Evolutionary conservation across 2,888 invertebrate genomes (phyloP).

Genomic region (Nephrotoma guestfalica): DNA sequence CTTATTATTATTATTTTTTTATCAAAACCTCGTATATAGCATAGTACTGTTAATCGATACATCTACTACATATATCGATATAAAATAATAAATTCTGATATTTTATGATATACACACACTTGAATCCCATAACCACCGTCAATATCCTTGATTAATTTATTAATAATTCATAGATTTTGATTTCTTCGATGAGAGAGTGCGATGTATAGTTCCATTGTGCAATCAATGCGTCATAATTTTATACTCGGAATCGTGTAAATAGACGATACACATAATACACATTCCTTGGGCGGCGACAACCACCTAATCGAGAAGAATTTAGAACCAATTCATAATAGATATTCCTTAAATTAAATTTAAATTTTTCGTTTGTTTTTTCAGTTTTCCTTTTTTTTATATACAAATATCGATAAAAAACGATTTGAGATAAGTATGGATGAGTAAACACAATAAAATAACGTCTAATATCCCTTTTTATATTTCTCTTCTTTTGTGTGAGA

Average conservation of each 20-base stretch:
- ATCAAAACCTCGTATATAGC: neutral
- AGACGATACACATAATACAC: neutral
- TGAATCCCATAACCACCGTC: neutral
- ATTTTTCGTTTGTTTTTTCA: neutral
- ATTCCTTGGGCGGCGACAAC: neutral
- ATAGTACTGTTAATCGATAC: neutral
- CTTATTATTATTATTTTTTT: neutral
- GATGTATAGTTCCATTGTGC: neutral
- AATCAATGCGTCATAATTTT: neutral
- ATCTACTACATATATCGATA: neutral
- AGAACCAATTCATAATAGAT: neutral
- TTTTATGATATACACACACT: neutral
- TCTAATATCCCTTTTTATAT: neutral
- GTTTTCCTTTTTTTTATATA: neutral
- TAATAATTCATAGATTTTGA: neutral
- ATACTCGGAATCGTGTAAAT: neutral
- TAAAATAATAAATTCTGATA: neutral
- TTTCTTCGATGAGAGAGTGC: neutral
- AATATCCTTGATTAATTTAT: neutral
- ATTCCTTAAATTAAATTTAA: neutral
- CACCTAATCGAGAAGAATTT: neutral
- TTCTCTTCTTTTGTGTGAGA: neutral
- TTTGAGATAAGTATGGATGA: neutral
- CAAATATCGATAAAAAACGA: neutral
- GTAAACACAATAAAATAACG: neutral